Conservation (phyloP, 2,113 vertebrate species). For the Sciurus niger region DNA sequence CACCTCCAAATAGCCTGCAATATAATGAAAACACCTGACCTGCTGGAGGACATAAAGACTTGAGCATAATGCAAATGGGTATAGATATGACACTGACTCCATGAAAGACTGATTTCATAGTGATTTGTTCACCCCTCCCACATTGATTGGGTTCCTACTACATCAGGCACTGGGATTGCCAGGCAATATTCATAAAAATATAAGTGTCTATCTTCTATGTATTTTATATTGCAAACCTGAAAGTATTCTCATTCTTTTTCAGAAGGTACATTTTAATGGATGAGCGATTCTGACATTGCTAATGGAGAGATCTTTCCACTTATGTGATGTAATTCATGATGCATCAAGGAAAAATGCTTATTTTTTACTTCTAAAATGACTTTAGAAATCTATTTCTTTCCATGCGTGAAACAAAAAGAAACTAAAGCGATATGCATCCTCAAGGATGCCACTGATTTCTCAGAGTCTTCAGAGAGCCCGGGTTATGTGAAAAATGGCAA, state of each 20-base stretch:
- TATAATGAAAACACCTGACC: not conserved
- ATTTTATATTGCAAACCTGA: not conserved
- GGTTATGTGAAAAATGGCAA: not conserved
- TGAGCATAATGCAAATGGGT: too few relatives aligned
- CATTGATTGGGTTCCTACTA: not conserved
- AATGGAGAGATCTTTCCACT: not conserved
- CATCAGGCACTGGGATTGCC: not conserved
- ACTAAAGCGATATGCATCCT: not conserved
- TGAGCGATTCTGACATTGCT: not conserved
- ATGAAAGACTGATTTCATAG: not conserved
- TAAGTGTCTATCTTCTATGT: not conserved
- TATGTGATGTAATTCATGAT: constrained; percentile 4
- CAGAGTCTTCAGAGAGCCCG: not conserved
- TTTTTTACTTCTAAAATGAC: constrained; percentile 59
- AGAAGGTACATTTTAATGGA: not conserved
- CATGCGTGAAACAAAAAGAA: not conserved
- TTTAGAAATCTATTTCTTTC: constrained; percentile 40
- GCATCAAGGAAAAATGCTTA: constrained; percentile 12
- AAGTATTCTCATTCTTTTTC: not conserved
- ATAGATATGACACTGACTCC: not conserved
- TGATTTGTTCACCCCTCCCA: not conserved
- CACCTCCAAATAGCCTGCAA: accelerated
- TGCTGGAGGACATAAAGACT: not conserved
- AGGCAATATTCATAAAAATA: not conserved
- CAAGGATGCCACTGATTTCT: not conserved